Percentiles rank a stretch among this genome's conserved stretches.
Evolutionary conservation across 1,140 invertebrate species (phyloP).

Genomic region (Idris sp.): DNA sequence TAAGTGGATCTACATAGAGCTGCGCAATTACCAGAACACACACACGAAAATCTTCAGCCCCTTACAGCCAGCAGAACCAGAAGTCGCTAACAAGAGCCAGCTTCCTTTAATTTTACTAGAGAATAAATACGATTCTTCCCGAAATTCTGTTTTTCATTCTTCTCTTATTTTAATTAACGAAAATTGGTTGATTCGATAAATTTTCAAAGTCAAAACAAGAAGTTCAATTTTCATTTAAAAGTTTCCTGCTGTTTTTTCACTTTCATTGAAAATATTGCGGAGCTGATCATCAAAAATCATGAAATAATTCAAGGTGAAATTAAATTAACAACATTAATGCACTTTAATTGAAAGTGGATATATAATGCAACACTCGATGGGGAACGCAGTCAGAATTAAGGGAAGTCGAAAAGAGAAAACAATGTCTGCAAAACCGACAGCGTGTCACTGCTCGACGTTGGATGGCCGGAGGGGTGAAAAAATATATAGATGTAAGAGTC

Average conservation of each 20-base stretch:
- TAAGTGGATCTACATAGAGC: conserved; percentile 78
- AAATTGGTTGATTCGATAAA: too few relatives aligned
- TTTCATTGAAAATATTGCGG: too few relatives aligned
- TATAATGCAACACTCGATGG: conserved; percentile 36
- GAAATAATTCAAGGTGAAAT: too few relatives aligned
- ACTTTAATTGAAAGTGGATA: conserved; percentile 42
- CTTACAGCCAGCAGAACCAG: conserved; percentile 62
- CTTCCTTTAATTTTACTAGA: conserved; percentile 48
- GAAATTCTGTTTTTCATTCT: conserved; percentile 16
- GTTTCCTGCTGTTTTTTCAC: too few relatives aligned
- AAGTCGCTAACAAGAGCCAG: conserved; percentile 49
- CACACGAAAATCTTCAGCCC: conserved; percentile 68
- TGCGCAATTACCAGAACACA: conserved; percentile 76
- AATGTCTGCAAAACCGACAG: conserved; percentile 58
- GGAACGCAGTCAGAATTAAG: conserved; percentile 7
- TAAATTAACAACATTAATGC: conserved; percentile 32
- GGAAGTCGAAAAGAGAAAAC: conserved; percentile 42
- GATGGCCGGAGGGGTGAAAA: conserved; percentile 46
- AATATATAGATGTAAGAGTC: conserved; percentile 56
- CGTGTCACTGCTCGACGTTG: conserved; percentile 47
- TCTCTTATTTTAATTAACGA: conserved; percentile 27
- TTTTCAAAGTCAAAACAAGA: too few relatives aligned
- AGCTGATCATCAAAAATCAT: too few relatives aligned
- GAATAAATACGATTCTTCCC: conserved; percentile 38
- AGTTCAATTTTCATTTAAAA: too few relatives aligned